phyloP scores from a whole-genome alignment of 2,113 vertebrate species.

The Pterophyllum scalare region DNA sequence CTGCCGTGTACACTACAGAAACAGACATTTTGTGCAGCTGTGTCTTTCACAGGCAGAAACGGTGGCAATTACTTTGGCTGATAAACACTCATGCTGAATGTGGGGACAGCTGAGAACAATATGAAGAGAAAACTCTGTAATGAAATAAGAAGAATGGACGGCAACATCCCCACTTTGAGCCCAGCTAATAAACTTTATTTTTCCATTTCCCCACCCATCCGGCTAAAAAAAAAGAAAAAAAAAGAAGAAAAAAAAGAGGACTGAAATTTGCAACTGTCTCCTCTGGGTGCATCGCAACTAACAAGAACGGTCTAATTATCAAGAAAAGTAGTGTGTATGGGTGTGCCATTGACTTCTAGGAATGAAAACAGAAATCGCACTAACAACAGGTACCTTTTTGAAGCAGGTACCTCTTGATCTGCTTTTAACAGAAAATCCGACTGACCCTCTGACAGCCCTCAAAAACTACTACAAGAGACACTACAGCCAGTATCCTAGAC shows the following conservation, averaged over 20 bases:
- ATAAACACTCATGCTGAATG: conserved; percentile 5
- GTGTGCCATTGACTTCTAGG: neutral
- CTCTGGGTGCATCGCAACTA: neutral
- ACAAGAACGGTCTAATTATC: neutral
- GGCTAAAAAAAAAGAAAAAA: neutral
- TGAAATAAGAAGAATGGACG: conserved; percentile 11
- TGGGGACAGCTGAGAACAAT: neutral
- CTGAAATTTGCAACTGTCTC: neutral
- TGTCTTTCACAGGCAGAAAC: neutral
- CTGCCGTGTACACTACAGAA: neutral
- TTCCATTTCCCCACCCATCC: neutral
- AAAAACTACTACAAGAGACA: conserved; percentile 13
- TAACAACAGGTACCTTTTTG: neutral
- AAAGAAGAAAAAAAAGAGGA: neutral
- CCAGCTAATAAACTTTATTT: neutral
- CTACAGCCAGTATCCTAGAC: neutral
- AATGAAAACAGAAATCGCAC: neutral
- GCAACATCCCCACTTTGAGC: neutral
- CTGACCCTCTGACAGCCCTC: neutral
- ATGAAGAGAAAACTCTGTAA: neutral
- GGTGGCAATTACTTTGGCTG: conserved; percentile 13
- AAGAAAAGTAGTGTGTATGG: neutral
- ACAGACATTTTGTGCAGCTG: neutral
- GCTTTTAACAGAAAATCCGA: conserved; percentile 4
- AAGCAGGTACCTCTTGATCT: neutral